Evolutionary conservation across 2,113 vertebrate genomes (phyloP).

Genomic region (Loxodonta africana): DNA sequence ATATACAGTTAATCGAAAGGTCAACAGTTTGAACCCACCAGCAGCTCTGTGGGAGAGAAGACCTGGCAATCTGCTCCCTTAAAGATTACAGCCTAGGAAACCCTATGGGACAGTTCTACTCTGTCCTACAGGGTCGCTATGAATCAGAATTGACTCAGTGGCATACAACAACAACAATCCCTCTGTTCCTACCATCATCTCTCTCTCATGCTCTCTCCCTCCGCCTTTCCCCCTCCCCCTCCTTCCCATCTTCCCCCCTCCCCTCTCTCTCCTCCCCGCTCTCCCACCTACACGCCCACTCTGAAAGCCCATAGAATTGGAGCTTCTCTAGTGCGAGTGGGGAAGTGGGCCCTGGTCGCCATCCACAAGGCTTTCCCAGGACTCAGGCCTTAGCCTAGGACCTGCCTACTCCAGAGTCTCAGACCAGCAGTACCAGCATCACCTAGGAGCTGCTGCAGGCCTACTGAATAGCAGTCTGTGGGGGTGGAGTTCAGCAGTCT

Average conservation of each 20-base stretch:
- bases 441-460: background rate
- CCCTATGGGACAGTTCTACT: no score
- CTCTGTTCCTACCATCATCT: background rate
- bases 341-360: background rate
- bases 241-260: background rate
- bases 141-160: no score
- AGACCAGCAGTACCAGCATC: background rate
- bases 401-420: background rate
- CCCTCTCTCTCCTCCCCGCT: background rate
- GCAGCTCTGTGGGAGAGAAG: no score
- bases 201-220: background rate
- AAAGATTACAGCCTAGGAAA: no score
- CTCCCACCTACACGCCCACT: rapidly evolving
- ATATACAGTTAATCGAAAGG: background rate
- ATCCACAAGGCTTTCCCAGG: background rate
- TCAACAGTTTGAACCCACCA: no score
- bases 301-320: background rate
- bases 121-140: no score
- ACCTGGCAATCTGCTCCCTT: no score
- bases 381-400: background rate
- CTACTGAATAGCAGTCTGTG: background rate
- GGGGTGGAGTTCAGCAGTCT: no score
- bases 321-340: background rate
- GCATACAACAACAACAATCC: no score
- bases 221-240: no score